Conservation (phyloP, 2,797 vertebrate genomes). For the Pseudochirops cupreus region DNA sequence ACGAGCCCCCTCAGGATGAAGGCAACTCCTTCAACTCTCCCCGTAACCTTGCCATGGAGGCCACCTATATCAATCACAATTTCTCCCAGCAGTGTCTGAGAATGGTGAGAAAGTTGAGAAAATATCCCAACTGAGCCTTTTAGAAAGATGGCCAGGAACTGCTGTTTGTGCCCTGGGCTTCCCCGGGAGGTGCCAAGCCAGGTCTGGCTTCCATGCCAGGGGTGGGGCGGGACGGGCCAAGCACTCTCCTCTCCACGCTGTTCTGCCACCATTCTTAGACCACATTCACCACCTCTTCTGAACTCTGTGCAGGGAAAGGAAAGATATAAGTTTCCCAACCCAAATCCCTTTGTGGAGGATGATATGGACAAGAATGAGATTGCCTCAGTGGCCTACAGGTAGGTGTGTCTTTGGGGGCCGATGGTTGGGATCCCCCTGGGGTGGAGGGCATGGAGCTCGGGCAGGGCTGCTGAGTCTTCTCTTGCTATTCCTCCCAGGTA, state of each 20-base stretch:
- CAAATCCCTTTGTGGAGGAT: slow-evolving; percentile 98
- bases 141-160: rapidly evolving
- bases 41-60: slow-evolving; percentile 98
- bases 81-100: slow-evolving; percentile 99
- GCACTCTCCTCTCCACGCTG: not conserved
- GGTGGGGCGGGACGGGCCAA: not conserved
- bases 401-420: not conserved
- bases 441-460: rapidly evolving
- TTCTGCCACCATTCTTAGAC: not conserved
- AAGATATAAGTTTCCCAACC: slow-evolving; percentile 94
- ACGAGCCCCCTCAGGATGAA: slow-evolving; percentile 98
- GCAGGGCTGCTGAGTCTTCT: not conserved
- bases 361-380: slow-evolving; percentile 98
- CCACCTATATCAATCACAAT: slow-evolving; percentile 99
- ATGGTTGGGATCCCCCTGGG: not conserved
- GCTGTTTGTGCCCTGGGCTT: not conserved
- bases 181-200: not conserved
- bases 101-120: slow-evolving; percentile 87
- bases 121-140: rapidly evolving
- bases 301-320: slow-evolving; percentile 90
- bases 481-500: slow-evolving; percentile 86
- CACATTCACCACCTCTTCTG: not conserved
- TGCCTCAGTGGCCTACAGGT: slow-evolving; percentile 98
- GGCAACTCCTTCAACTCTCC: slow-evolving; percentile 99
- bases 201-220: too few species aligned